phyloP scores from a whole-genome alignment of 1,140 invertebrate species.

The Drosophila simulans region DNA sequence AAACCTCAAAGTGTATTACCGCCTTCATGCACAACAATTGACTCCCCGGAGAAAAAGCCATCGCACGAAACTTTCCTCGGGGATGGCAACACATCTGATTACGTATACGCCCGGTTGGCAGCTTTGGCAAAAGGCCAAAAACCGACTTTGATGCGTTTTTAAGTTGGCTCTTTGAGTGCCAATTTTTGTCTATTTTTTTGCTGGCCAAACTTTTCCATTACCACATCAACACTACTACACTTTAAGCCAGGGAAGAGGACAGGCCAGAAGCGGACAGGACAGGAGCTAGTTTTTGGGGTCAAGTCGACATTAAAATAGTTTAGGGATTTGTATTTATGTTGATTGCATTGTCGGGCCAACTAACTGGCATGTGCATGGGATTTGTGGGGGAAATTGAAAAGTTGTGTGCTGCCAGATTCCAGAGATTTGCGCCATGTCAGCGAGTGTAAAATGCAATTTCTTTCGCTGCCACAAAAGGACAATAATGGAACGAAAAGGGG shows the following conservation, averaged over 20 bases:
- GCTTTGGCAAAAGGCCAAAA: constrained; percentile 67
- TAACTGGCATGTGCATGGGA: constrained; percentile 52
- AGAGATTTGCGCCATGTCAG: constrained; percentile 56
- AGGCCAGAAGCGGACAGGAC: background rate
- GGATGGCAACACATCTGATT: constrained; percentile 46
- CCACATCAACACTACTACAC: constrained; percentile 44
- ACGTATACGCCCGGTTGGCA: constrained; percentile 64
- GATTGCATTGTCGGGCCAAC: constrained; percentile 75
- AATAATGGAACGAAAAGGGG: background rate
- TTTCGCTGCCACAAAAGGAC: constrained; percentile 44
- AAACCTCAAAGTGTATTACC: constrained; percentile 10
- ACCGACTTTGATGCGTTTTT: constrained; percentile 70
- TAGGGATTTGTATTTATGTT: constrained; percentile 83
- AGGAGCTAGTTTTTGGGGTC: constrained; percentile 43
- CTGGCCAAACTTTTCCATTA: constrained; percentile 68
- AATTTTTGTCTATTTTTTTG: constrained; percentile 21
- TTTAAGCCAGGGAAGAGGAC: constrained; percentile 10
- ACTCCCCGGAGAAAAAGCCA: constrained; percentile 31
- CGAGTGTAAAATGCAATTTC: constrained; percentile 68
- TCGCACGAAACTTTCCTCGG: constrained; percentile 36
- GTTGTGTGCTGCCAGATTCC: constrained; percentile 45
- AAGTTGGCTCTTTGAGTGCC: constrained; percentile 55
- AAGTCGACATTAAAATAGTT: constrained; percentile 81
- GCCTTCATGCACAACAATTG: constrained; percentile 22
- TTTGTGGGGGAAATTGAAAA: constrained; percentile 70